These are phyloP conservation scores for Sericinus montela DNA, from an alignment of 2,888 invertebrate genomes.

Conservation along the genomic window DNA sequence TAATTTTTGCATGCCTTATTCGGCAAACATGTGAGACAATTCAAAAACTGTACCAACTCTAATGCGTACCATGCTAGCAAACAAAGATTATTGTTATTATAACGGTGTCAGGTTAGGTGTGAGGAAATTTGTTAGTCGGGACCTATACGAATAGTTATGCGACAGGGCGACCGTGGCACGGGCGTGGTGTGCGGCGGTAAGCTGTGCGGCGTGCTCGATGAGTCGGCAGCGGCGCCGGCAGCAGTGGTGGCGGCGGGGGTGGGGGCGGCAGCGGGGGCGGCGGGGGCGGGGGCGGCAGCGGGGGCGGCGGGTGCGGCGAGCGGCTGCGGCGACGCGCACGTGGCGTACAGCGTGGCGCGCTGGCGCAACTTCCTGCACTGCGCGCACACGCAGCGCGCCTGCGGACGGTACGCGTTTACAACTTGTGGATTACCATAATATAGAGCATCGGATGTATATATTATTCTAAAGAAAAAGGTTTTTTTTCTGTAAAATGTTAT, in stretches of 20 bases:
- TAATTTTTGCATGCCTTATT: no score
- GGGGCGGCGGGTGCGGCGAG: slow-evolving; percentile 15
- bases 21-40: no score
- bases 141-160: not conserved
- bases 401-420: slow-evolving; percentile 35
- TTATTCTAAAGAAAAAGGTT: no score
- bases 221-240: slow-evolving; percentile 18
- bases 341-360: slow-evolving; percentile 44
- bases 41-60: no score
- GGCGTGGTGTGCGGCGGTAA: slow-evolving; percentile 59
- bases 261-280: slow-evolving; percentile 44
- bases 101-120: no score
- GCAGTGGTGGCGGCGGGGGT: slow-evolving; percentile 27
- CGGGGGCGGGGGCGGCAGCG: slow-evolving; percentile 16
- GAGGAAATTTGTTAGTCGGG: no score
- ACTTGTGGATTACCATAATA: no score
- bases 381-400: slow-evolving; percentile 45
- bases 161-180: slow-evolving; percentile 51
- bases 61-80: no score
- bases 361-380: slow-evolving; percentile 58
- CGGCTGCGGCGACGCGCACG: slow-evolving; percentile 43
- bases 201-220: slow-evolving; percentile 56
- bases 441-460: no score
- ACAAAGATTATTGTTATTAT: no score
- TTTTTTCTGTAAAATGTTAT: no score